Evolutionary conservation across 2,113 vertebrate genomes (phyloP), one percentile per base, ranked within the genome.

Genomic region (Pantherophis guttatus): DNA sequence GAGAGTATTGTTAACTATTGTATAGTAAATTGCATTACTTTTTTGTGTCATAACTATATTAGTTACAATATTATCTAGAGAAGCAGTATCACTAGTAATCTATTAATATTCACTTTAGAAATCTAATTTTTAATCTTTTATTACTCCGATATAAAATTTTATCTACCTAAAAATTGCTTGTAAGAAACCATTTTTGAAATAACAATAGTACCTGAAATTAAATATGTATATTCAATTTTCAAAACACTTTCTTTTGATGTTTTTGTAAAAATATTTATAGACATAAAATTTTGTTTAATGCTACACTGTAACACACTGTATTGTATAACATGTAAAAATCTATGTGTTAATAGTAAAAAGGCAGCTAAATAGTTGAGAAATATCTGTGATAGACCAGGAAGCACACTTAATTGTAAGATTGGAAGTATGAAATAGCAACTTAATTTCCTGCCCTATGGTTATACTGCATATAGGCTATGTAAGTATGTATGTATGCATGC

Each of bases 11-110:
- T 92, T 94, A 95, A 95, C n/a, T 54, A 54, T 54, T 54, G 92
- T 48, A n/a, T 54, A 86, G 29, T 95, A 94, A 92, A 24, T 87
- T 87, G 24, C 86, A 93, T 23, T 88, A 7, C n/a, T 39, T 9
- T 93, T 91, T 93, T 94, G 70, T 81, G 91, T 92, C 92, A 93
- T 21, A 96, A 17, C 88, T 44, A 93, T 90, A 52, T 88, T 33
- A 92, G 65, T 92, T 93, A 94, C 93, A 95, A 81, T 54, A 65
- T 94, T 93, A 44, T 26, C 12, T 29, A 24, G 10, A 58, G 59
- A 39, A 91, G 29, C 91, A 90, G 52, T 55, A 93, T 13, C 90
- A 88, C 53, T 81, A 75, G 39, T 9, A 50, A 12, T 75, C 50
- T 92, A 70, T 50, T 52, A 90, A 52, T 75, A 90, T 29, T 85